Conservation (phyloP, 2,888 invertebrate species). For the Pasiphila rectangulata region DNA sequence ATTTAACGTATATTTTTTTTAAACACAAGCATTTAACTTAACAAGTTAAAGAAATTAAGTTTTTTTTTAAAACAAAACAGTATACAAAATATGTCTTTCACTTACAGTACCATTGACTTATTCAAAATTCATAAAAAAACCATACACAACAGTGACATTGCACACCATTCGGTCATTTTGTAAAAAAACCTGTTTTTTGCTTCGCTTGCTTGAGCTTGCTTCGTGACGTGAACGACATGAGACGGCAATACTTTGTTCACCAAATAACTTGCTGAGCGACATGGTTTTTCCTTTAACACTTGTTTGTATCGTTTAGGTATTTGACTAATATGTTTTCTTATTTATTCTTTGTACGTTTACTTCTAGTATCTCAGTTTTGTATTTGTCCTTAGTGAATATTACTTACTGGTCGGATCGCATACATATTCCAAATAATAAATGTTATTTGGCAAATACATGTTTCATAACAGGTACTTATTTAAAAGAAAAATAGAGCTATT, state of each 20-base stretch:
- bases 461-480: background rate
- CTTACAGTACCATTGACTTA: no score
- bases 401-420: slow-evolving; percentile 4
- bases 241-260: slow-evolving; percentile 28
- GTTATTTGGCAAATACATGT: background rate
- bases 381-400: slow-evolving; percentile 33
- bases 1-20: no score
- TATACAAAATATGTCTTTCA: background rate
- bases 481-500: background rate
- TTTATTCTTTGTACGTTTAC: slow-evolving; percentile 32
- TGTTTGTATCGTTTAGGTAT: slow-evolving; percentile 72
- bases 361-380: slow-evolving; percentile 36
- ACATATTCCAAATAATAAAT: slow-evolving; percentile 2
- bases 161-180: slow-evolving; percentile 32
- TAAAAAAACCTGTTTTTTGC: slow-evolving; percentile 39
- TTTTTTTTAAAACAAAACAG: background rate
- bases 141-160: slow-evolving; percentile 50
- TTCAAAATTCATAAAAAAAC: slow-evolving; percentile 21
- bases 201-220: slow-evolving; percentile 78
- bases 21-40: no score
- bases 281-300: slow-evolving; percentile 76
- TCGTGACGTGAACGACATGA: slow-evolving; percentile 64
- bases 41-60: no score
- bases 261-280: slow-evolving; percentile 68
- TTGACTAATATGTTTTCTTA: slow-evolving; percentile 63